A percentile compares a stretch with the other conserved stretches of the same genome.
These are phyloP conservation scores for Darevskia mixta DNA, from an alignment of 2,797 vertebrate genomes.

Conservation along the genomic window DNA sequence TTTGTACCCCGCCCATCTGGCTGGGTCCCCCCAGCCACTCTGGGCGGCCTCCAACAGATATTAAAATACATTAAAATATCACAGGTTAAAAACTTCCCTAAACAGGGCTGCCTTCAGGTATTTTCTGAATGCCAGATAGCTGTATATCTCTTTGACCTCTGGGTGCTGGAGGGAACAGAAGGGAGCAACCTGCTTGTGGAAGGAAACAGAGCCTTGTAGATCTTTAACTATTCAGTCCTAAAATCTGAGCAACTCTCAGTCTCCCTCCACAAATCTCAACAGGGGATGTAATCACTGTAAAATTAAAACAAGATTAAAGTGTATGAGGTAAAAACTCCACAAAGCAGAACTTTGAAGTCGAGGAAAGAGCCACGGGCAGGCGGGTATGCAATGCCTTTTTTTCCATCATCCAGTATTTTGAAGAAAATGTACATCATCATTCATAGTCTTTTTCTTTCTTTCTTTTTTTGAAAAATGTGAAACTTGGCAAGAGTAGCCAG, in stretches of 20 bases:
- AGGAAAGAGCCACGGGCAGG: neutral
- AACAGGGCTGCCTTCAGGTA: no score
- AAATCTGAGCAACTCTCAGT: neutral
- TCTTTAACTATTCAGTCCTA: conserved; percentile 10
- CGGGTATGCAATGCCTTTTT: neutral
- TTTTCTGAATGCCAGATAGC: no score
- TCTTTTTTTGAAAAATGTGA: neutral
- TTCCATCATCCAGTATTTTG: neutral
- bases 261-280: neutral
- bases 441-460: neutral
- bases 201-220: neutral
- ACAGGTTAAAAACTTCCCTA: no score
- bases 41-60: no score
- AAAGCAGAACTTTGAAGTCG: neutral
- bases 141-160: no score
- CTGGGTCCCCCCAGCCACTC: no score
- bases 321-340: neutral
- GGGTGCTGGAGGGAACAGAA: neutral
- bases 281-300: conserved; percentile 34
- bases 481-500: neutral
- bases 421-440: conserved; percentile 13
- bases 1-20: no score
- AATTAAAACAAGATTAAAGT: conserved; percentile 38
- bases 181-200: no score
- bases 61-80: no score